Evolutionary conservation across 2,113 vertebrate species (phyloP).

Genomic region (Trinectes maculatus): DNA sequence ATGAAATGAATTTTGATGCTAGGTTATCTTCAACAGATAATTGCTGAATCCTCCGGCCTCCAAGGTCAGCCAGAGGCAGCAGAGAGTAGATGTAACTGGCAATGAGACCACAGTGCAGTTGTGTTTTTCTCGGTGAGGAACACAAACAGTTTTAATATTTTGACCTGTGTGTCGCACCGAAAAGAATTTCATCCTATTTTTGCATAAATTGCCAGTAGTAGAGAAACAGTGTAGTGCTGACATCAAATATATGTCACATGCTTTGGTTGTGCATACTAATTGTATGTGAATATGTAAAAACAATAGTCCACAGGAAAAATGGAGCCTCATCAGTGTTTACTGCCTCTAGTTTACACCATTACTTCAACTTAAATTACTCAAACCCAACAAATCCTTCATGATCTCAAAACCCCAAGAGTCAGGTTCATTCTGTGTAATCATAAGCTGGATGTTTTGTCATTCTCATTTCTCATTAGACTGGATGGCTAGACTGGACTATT

Average conservation of each 20-base stretch:
- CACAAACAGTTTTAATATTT: slow-evolving; percentile 23
- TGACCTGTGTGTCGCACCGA: slow-evolving; percentile 12
- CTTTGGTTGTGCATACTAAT: slow-evolving; percentile 24
- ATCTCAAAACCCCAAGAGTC: background rate
- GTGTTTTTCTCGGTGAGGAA: slow-evolving; percentile 17
- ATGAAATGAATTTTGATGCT: slow-evolving; percentile 53
- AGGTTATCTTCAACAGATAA: slow-evolving; percentile 54
- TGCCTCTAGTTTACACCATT: no score
- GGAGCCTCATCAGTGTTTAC: background rate
- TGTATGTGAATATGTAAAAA: slow-evolving; percentile 26
- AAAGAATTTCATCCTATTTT: slow-evolving; percentile 34
- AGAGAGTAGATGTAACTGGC: slow-evolving; percentile 21
- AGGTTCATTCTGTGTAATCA: background rate
- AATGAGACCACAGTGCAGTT: slow-evolving; percentile 13
- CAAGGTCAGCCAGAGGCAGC: slow-evolving; percentile 36
- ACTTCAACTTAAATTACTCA: no score
- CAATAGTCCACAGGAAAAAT: slow-evolving; percentile 15
- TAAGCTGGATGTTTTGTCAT: slow-evolving; percentile 3
- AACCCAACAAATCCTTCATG: background rate
- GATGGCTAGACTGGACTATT: background rate
- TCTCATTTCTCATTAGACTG: no score
- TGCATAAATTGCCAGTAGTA: slow-evolving; percentile 16
- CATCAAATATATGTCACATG: slow-evolving; percentile 46
- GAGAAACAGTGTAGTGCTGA: slow-evolving; percentile 25
- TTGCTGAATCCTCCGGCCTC: slow-evolving; percentile 53